Base-by-base conservation (phyloP, 2,888 invertebrate genomes). In the Polydrusus pterygomalis region DNA sequence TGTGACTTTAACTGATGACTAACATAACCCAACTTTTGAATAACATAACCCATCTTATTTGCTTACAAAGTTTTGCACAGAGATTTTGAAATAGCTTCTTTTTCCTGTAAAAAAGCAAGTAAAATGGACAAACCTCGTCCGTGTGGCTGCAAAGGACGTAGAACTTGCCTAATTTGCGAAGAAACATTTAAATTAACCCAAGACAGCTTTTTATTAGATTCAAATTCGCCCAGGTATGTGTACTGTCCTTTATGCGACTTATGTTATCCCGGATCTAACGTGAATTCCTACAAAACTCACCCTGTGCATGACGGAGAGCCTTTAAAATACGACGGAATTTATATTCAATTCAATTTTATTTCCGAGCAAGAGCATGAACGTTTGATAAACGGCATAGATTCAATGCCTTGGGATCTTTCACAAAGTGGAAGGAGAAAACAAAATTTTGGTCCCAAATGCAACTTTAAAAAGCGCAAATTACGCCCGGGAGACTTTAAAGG, bases 371-470 rank as follows among this genome's bases (percentile, higher is more conserved):
- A 98, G 87, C 95, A 95, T 83, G 81, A 86, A 0, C 78, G 85
- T 3, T 87, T 98, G 11, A 90, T 94, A 76, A 86, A 89, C 65
- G 47, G 91, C 70, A 91, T 98, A 11, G 97, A 98, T 85, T 88
- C 89, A 76, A 89, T 95, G 78, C 92, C 94, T 0, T 99, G 99
- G 98, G 93, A 94, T 80, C 89, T 90, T 45, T 99, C 99, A 0
- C 99, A 99, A 87, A 98, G 98, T 86, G 99, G 99, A 0, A 90
- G 99, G 68, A 91, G 96, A 74, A 99, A 99, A 87, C 98, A 98
- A 91, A 99, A 99, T 87, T 99, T 93, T 88, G 99, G 99, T 0
- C 99, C 99, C 0, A 98, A 98, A 88, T 97, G 98, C 10, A 99
- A 99, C 88, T 99, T 99, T 86, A 99, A 98, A 86, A 97, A 96